These are phyloP conservation scores for Apteryx mantelli DNA, from an alignment of 2,113 vertebrate species.

Conservation along the genomic window DNA sequence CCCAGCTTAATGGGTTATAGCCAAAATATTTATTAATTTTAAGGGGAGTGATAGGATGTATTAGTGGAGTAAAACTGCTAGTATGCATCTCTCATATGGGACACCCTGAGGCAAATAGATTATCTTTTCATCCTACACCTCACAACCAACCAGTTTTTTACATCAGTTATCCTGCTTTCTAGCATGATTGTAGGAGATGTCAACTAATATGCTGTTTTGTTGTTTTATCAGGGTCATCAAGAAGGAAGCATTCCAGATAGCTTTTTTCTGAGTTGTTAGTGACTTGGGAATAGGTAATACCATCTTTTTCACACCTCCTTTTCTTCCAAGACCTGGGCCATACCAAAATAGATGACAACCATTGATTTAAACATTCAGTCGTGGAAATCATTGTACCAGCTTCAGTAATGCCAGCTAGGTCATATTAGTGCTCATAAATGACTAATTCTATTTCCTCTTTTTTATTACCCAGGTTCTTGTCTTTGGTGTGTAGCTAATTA, in stretches of 20 bases:
- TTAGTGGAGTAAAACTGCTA: neutral
- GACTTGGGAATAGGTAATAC: neutral
- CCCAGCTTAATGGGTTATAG: neutral
- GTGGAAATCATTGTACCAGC: neutral
- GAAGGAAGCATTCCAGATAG: neutral
- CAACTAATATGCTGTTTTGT: neutral
- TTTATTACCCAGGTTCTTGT: constrained; percentile 27
- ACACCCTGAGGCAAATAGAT: neutral
- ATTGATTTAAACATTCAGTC: constrained; percentile 32
- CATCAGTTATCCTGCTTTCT: neutral
- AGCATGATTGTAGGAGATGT: neutral
- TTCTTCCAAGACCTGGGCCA: neutral
- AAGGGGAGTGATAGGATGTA: neutral
- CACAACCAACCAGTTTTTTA: neutral
- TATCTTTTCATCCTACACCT: neutral
- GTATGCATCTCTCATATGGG: neutral
- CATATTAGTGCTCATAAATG: constrained; percentile 35
- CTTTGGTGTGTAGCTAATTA: neutral
- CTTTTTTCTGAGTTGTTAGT: neutral
- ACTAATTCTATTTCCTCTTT: constrained; percentile 45
- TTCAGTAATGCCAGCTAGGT: constrained; percentile 24
- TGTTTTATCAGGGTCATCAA: neutral
- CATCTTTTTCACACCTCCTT: neutral
- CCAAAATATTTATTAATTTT: neutral
- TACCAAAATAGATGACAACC: constrained; percentile 3